Percentiles rank a stretch among this genome's conserved stretches.
These are phyloP conservation scores for Cebus imitator DNA, from an alignment of 2,113 vertebrate species.

Conservation along the genomic window DNA sequence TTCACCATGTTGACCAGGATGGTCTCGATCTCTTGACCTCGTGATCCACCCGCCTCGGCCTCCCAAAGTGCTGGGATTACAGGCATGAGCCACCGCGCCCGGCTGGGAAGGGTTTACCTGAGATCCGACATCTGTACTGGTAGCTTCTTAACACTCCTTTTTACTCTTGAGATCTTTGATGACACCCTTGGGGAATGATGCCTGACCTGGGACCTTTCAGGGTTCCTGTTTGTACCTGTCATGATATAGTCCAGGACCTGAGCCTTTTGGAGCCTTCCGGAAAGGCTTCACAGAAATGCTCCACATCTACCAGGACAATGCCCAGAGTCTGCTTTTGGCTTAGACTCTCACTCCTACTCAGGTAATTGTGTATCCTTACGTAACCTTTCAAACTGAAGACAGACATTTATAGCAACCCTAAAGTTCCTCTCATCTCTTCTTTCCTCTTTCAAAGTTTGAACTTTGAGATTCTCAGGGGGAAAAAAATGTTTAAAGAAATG, in stretches of 20 bases:
- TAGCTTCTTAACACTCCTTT: background rate
- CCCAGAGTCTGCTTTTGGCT: slow-evolving; percentile 36
- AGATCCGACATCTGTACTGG: background rate
- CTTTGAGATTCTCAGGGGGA: background rate
- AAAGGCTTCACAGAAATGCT: background rate
- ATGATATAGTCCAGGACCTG: background rate
- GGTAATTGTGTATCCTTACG: slow-evolving; percentile 57
- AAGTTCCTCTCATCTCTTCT: slow-evolving; percentile 51
- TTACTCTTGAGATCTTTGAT: slow-evolving; percentile 41
- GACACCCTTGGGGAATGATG: background rate
- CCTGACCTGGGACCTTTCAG: background rate
- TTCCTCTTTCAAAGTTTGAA: slow-evolving; percentile 57
- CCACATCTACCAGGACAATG: slow-evolving; percentile 23
- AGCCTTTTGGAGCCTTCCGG: background rate
- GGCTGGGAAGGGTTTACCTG: background rate
- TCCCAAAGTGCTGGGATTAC: no score
- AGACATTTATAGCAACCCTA: slow-evolving; percentile 58
- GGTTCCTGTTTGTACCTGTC: background rate
- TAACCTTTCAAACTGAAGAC: slow-evolving; percentile 57
- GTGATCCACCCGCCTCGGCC: no score
- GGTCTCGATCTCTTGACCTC: no score
- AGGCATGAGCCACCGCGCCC: no score
- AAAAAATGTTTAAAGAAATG: background rate
- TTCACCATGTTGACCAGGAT: no score
- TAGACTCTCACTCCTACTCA: slow-evolving; percentile 47